phyloP scores from a whole-genome alignment of 2,888 invertebrate species.

The Drosophila anomalata region DNA sequence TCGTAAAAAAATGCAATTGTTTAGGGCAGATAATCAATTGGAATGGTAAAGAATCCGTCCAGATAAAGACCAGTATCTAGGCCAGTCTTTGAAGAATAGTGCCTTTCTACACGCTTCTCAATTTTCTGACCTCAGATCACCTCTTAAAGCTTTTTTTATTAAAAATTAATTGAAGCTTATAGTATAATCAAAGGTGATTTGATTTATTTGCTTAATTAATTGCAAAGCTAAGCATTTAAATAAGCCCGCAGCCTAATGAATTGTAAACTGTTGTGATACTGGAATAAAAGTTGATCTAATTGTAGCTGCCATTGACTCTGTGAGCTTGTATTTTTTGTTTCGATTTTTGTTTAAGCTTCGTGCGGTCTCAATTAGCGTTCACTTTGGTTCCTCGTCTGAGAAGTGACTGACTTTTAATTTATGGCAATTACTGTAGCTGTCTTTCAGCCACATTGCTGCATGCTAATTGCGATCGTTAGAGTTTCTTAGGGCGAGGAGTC shows the following conservation, averaged over 20 bases:
- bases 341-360: slow-evolving; percentile 27
- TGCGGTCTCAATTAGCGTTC: slow-evolving; percentile 65
- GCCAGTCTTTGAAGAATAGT: neutral
- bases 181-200: slow-evolving; percentile 37
- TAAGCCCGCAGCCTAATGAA: slow-evolving; percentile 50
- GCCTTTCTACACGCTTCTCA: neutral
- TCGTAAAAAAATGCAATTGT: slow-evolving; percentile 4
- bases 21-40: neutral
- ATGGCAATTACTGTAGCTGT: slow-evolving; percentile 66
- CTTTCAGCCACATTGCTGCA: slow-evolving; percentile 48
- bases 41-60: neutral
- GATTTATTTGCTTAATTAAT: slow-evolving; percentile 72
- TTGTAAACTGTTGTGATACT: slow-evolving; percentile 34
- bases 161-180: slow-evolving; percentile 23
- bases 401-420: slow-evolving; percentile 63
- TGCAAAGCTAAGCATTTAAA: slow-evolving; percentile 57
- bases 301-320: slow-evolving; percentile 41
- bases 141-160: slow-evolving; percentile 16
- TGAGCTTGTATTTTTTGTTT: slow-evolving; percentile 34
- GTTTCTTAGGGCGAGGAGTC: slow-evolving; percentile 22
- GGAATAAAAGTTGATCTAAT: slow-evolving; percentile 64
- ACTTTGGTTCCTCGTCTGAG: slow-evolving; percentile 34
- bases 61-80: neutral
- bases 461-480: slow-evolving; percentile 56
- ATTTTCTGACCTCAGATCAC: slow-evolving; percentile 18